A percentile compares a stretch with the other conserved stretches of the same genome.
phyloP scores from a whole-genome alignment of 1,140 invertebrate species.

The Capitella teleta region DNA sequence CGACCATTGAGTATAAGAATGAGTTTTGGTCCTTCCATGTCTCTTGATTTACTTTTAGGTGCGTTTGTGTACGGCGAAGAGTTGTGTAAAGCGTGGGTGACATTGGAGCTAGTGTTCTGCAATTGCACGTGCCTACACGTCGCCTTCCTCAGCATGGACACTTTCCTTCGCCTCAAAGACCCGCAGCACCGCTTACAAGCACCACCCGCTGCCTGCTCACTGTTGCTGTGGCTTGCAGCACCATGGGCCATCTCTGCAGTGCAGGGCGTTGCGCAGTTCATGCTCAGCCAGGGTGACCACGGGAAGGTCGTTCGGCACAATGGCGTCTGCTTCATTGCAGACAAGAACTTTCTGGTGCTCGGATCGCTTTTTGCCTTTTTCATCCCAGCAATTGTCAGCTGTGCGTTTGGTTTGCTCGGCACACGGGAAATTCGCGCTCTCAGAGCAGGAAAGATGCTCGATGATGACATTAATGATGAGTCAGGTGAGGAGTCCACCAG shows the following conservation, averaged over 20 bases:
- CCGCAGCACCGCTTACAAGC: neutral
- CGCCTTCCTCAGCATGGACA: slow-evolving; percentile 10
- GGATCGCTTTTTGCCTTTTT: slow-evolving; percentile 7
- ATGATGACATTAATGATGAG: neutral
- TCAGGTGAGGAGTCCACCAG: neutral
- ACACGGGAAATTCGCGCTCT: neutral
- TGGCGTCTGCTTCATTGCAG: slow-evolving; percentile 10
- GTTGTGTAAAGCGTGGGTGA: slow-evolving; percentile 10
- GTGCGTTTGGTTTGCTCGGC: slow-evolving; percentile 1
- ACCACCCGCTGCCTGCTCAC: slow-evolving; percentile 1
- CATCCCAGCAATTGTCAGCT: slow-evolving; percentile 1
- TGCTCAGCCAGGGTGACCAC: slow-evolving; percentile 7
- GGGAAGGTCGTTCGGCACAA: neutral
- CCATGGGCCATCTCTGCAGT: slow-evolving; percentile 8
- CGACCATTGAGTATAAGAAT: no score
- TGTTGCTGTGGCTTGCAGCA: slow-evolving; percentile 4
- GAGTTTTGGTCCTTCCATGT: no score
- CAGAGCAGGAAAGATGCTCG: neutral
- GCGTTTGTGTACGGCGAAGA: slow-evolving; percentile 1
- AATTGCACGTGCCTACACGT: slow-evolving; percentile 6
- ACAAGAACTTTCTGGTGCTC: slow-evolving; percentile 9
- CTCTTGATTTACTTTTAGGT: no score
- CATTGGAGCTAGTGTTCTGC: slow-evolving; percentile 9
- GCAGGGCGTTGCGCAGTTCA: slow-evolving; percentile 8
- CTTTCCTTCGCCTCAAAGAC: slow-evolving; percentile 10